A percentile compares a stretch with the other conserved stretches of the same genome.
phyloP scores from a whole-genome alignment of 1,140 invertebrate species.

The Cardiocondyla obscurior region DNA sequence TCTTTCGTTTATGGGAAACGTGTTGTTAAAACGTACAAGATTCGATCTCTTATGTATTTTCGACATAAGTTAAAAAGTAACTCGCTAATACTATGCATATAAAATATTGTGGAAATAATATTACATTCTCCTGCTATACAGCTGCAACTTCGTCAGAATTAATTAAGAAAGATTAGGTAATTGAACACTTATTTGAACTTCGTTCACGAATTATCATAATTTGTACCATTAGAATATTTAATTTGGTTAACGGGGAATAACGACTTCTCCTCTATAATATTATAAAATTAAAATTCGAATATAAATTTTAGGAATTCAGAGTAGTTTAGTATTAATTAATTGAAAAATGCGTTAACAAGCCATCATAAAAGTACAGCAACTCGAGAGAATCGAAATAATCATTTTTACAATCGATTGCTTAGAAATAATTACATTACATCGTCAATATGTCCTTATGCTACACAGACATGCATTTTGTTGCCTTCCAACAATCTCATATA shows the following conservation, averaged over 20 bases:
- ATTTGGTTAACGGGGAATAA: slow-evolving; percentile 49
- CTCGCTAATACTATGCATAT: slow-evolving; percentile 4
- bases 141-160: slow-evolving; percentile 19
- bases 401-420: slow-evolving; percentile 55
- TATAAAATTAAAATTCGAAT: slow-evolving; percentile 35
- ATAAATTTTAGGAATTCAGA: slow-evolving; percentile 27
- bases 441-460: slow-evolving; percentile 64
- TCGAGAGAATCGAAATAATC: slow-evolving; percentile 43
- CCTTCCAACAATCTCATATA: slow-evolving; percentile 70
- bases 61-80: slow-evolving; percentile 31
- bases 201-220: slow-evolving; percentile 61
- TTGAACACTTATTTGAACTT: slow-evolving; percentile 69
- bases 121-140: not conserved
- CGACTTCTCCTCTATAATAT: slow-evolving; percentile 12
- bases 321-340: slow-evolving; percentile 2
- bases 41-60: slow-evolving; percentile 25
- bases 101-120: slow-evolving; percentile 11
- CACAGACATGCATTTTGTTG: slow-evolving; percentile 63
- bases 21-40: slow-evolving; percentile 3
- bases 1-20: slow-evolving; percentile 10
- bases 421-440: slow-evolving; percentile 65
- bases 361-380: slow-evolving; percentile 34
- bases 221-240: slow-evolving; percentile 66
- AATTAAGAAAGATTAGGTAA: slow-evolving; percentile 25
- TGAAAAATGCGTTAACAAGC: slow-evolving; percentile 35